A percentile compares a stretch with the other conserved stretches of the same genome.
phyloP scores from a whole-genome alignment of 2,888 invertebrate genomes.

The Metallyticus violacea region DNA sequence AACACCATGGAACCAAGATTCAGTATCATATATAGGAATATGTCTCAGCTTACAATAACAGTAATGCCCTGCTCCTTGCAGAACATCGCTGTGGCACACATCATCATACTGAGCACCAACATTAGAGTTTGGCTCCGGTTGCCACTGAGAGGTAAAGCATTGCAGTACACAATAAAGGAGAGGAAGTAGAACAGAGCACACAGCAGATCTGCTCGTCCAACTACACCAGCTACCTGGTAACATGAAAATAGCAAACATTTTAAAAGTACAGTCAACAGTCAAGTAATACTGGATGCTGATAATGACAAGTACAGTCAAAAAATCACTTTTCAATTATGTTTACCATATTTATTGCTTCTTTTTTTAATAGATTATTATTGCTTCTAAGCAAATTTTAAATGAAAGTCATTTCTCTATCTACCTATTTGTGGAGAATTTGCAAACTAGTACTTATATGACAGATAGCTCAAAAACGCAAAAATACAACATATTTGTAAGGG shows the following conservation, averaged over 20 bases:
- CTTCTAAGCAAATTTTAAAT: too few relatives aligned
- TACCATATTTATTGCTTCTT: too few relatives aligned
- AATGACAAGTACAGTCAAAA: too few relatives aligned
- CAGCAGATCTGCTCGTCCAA: conserved; percentile 88
- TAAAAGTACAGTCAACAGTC: not conserved
- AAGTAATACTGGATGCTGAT: too few relatives aligned
- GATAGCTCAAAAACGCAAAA: too few relatives aligned
- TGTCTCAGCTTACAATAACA: conserved; percentile 65
- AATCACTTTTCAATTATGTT: too few relatives aligned
- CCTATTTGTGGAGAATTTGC: too few relatives aligned
- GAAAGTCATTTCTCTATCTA: too few relatives aligned
- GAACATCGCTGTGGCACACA: conserved; percentile 68
- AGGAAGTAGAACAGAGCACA: conserved; percentile 74
- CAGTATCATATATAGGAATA: not conserved
- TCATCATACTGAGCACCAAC: conserved; percentile 41
- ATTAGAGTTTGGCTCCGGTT: not conserved
- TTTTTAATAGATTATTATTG: too few relatives aligned
- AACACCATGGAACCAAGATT: not conserved
- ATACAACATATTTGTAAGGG: too few relatives aligned
- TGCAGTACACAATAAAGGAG: conserved; percentile 64
- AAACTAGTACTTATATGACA: too few relatives aligned
- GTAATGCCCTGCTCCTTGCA: conserved; percentile 94
- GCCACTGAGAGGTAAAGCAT: conserved; percentile 36
- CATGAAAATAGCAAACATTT: not conserved
- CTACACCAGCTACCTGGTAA: conserved; percentile 75